phyloP scores from a whole-genome alignment of 2,888 invertebrate genomes.

The Trichacis sp. region DNA sequence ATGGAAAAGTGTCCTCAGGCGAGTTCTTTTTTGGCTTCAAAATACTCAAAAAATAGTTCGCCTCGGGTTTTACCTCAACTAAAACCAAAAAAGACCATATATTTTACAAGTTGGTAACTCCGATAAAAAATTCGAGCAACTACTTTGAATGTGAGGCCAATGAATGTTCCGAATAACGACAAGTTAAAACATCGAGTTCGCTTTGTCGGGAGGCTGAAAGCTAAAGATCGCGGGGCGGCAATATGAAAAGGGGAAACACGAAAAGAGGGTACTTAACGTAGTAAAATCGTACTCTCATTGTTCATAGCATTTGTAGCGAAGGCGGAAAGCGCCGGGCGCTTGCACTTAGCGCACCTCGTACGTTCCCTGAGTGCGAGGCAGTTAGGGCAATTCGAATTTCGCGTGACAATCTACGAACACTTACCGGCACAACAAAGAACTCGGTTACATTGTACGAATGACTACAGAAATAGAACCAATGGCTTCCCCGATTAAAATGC shows the following conservation, averaged over 20 bases:
- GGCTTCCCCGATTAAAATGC: conserved; percentile 12
- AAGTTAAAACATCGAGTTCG: conserved; percentile 13
- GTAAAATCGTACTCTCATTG: conserved; percentile 39
- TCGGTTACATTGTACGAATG: conserved; percentile 18
- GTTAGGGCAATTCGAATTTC: conserved; percentile 39
- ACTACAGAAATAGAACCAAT: conserved; percentile 6
- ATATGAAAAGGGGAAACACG: conserved; percentile 38
- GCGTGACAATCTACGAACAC: conserved; percentile 37
- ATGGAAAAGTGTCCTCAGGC: no score
- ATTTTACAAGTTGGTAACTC: no score
- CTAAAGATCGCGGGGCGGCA: conserved; percentile 17
- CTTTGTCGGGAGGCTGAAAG: conserved; percentile 24
- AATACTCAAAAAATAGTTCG: no score
- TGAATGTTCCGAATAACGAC: conserved; percentile 19
- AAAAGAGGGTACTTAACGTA: conserved; percentile 40
- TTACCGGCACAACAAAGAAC: conserved; percentile 28
- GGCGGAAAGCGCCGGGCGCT: conserved; percentile 36
- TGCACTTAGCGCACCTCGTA: conserved; percentile 35
- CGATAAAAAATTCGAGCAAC: no score
- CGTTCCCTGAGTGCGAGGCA: conserved; percentile 33
- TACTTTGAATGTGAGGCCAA: conserved; percentile 4
- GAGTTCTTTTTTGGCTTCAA: no score
- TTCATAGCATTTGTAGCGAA: conserved; percentile 32
- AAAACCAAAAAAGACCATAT: no score
- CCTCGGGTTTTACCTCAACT: background rate